phyloP scores from a whole-genome alignment of 2,888 invertebrate species.

The Dolichopus griseipennis region DNA sequence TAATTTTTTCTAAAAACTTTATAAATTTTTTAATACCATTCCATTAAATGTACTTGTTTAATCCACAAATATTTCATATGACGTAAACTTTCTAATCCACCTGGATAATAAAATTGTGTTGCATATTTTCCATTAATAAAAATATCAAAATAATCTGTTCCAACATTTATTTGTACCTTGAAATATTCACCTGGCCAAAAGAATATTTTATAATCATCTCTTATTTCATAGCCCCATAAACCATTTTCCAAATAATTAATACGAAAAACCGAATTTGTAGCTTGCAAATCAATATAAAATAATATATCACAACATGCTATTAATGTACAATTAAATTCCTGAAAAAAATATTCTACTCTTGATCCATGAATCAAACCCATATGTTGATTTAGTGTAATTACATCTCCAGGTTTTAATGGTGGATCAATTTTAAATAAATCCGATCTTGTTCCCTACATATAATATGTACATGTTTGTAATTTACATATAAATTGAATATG shows the following conservation, averaged over 20 bases:
- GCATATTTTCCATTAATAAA: neutral
- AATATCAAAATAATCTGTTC: neutral
- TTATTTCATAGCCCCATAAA: neutral
- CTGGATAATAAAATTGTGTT: neutral
- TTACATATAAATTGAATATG: neutral
- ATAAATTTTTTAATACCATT: neutral
- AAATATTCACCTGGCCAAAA: slow-evolving; percentile 1
- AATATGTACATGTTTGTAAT: neutral
- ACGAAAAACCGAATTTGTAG: neutral
- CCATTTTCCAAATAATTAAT: neutral
- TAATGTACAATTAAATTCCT: neutral
- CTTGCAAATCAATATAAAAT: neutral
- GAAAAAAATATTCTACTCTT: neutral
- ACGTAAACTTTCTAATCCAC: neutral
- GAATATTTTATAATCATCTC: neutral
- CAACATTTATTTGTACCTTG: neutral
- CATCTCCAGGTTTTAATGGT: neutral
- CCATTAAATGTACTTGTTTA: neutral
- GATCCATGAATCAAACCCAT: neutral
- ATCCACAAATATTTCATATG: neutral
- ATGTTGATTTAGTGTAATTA: neutral
- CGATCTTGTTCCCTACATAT: neutral
- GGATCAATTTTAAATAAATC: neutral
- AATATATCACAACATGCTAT: neutral
- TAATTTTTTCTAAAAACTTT: too few species aligned